Base-by-base conservation (phyloP, 2,888 invertebrate species). In the Drosophila ezoana region DNA sequence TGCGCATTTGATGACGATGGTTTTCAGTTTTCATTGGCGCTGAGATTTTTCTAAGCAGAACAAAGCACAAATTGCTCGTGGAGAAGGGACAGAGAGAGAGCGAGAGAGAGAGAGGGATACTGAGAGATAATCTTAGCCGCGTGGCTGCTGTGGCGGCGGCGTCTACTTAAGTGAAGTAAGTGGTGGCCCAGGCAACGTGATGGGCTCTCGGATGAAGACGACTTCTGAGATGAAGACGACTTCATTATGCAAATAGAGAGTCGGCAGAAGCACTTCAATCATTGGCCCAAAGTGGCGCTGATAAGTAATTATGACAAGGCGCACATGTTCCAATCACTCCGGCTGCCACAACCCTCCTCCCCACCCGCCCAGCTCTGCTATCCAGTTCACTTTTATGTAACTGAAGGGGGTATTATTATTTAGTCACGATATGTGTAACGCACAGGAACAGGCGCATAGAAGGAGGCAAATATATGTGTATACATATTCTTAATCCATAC, bases 231-330 rank as follows among this genome's bases (percentile, higher is more conserved):
- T 40, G 54, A 47, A 58, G 81, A 77, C 81, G 84, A 65, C 81
- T 83, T 83, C 79, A 83, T 80, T 81, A 80, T 81, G 84, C 67
- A 80, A 84, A 80, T 84, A 61, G 61, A 62, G 40, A 62, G 40
- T 56, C 13, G 40, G 47, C 56, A 47, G 66, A 53, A 44, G 57
- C 72, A 72, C 81, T 83, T 82, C 80, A 82, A 69, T 82, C 77
- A 73, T 68, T 54, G 57, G 54, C 38, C 58, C 72, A 63, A 78
- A 78, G 79, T 81, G 78, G 65, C 59, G 56, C 49, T 75, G 66
- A 82, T 79, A 82, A 49, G 48, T 63, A 63, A 82, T 82, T 79
- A 79, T 79, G 76, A 79, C 80, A 76, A 63, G 77, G 58, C 62
- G 76, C 76, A 74, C 74, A 67, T 67, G 56, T 53, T 73, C 51